Evolutionary conservation across 2,888 invertebrate species (phyloP), one percentile per base, ranked within the genome.

Genomic region (Ectobius pallidus): DNA sequence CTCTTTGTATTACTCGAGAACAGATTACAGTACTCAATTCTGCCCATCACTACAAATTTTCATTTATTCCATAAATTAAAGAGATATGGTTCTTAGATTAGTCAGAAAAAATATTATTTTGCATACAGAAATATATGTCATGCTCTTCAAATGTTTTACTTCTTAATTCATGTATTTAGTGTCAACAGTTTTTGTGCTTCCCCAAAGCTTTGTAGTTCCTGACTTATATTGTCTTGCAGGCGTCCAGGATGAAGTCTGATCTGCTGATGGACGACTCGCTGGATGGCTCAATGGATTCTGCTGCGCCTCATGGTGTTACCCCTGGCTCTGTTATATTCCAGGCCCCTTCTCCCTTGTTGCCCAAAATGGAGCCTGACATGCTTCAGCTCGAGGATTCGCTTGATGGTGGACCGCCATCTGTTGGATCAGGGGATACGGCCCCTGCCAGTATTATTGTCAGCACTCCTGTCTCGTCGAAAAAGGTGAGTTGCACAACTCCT

Each of bases 271-370:
- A 94, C 79, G 94, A 94, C 80, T 94, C 94, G 0, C 83, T 93
- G 78, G 94, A 94, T 81, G 93, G 92, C 63, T 94, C 94, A 3
- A 92, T 91, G n/a, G 90, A 91, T 49, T 89, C 89, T 0, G 89
- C 90, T 4, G 85, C 87, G 1, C 88, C 88, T 27, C 30, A 75
- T 30, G 71, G 72, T 42, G 62, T 72, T 34, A 69, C 73, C 14
- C n/a, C n/a, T n/a, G 55, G 14, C 58, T 71, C 42, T 39, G 46
- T 71, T 55, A 55, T 71, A 63, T 63, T 63, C 22, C 63, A 55
- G 82, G 83, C 82, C 76, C 80, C 82, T 78, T 81, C 83, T 75
- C 81, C 82, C 75, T 80, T 81, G 78, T 80, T 82, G 63, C 34
- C 52, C 34, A 71, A 82, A 77, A 77, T 81, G 52, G 52, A 52